Conservation (phyloP, 2,797 vertebrate genomes). For the Apogon hyalosoma region DNA sequence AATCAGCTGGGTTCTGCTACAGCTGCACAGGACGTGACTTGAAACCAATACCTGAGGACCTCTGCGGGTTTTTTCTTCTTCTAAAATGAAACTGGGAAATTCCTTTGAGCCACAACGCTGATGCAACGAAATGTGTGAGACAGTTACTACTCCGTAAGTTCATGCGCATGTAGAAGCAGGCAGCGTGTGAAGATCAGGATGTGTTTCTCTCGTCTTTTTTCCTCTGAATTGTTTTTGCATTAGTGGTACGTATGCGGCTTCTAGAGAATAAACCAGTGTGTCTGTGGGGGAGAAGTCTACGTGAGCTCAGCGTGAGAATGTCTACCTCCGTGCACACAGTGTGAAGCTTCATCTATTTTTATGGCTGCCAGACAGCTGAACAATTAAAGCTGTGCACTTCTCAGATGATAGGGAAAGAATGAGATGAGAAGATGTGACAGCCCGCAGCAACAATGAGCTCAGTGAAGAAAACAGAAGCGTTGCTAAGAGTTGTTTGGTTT, state of each 20-base stretch:
- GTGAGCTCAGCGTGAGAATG: constrained; percentile 5
- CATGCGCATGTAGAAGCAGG: not conserved
- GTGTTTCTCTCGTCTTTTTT: constrained; percentile 69
- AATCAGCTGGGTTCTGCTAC: not conserved
- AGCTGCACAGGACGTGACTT: constrained; percentile 25
- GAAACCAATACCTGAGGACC: constrained; percentile 23
- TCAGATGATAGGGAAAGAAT: constrained; percentile 42
- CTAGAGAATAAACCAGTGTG: constrained; percentile 48
- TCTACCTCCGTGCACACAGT: constrained; percentile 38
- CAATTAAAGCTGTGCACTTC: constrained; percentile 50
- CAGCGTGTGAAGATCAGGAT: constrained; percentile 48
- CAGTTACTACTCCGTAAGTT: constrained; percentile 34
- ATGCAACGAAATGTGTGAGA: constrained; percentile 43
- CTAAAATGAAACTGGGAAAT: constrained; percentile 70
- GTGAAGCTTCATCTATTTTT: constrained; percentile 37
- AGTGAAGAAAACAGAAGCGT: constrained; percentile 7
- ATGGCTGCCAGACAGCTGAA: constrained; percentile 40
- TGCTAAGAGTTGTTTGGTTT: constrained; percentile 22
- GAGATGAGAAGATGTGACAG: constrained; percentile 30
- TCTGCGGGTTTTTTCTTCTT: constrained; percentile 48
- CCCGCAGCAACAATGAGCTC: not conserved
- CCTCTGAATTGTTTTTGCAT: constrained; percentile 68
- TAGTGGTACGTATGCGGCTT: constrained; percentile 48
- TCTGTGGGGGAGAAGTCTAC: constrained; percentile 40
- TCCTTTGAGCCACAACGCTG: constrained; percentile 54